Conservation (phyloP, 64 coral and sea anemone species). For the Montipora cactus region DNA sequence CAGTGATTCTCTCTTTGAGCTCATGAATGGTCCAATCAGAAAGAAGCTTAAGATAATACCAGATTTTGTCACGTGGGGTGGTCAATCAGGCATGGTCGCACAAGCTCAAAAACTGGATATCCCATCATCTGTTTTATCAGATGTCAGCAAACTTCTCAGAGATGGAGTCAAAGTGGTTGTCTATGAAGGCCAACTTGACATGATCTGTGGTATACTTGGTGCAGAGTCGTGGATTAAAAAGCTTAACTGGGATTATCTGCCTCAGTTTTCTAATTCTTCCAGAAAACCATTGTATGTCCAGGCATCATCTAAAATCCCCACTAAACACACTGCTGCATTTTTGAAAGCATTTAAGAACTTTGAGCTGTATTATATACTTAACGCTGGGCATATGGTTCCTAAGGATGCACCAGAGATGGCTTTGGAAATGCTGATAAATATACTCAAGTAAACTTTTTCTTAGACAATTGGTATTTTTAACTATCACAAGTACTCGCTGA, state of each 20-base stretch:
- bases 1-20: constrained; percentile 41
- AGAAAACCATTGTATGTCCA: constrained; percentile 77
- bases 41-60: constrained; percentile 97
- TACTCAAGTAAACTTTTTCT: background rate
- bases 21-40: constrained; percentile 99
- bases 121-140: constrained; percentile 82
- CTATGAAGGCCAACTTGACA: constrained; percentile 95
- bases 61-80: constrained; percentile 85
- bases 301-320: constrained; percentile 54
- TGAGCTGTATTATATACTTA: constrained; percentile 87
- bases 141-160: constrained; percentile 78
- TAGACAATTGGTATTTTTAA: background rate
- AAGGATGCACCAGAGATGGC: constrained; percentile 95
- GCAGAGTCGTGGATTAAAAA: constrained; percentile 87
- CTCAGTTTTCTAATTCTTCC: constrained; percentile 57
- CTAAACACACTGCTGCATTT: constrained; percentile 89
- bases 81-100: constrained; percentile 74
- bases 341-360: constrained; percentile 78
- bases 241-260: constrained; percentile 75
- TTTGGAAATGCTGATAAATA: constrained; percentile 82
- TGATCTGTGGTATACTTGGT: constrained; percentile 91
- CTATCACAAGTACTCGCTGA: background rate
- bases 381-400: constrained; percentile 98
- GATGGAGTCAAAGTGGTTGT: constrained; percentile 73
- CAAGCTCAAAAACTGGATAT: constrained; percentile 76